phyloP scores from a whole-genome alignment of 2,888 invertebrate species.

The Orthosia incerta region DNA sequence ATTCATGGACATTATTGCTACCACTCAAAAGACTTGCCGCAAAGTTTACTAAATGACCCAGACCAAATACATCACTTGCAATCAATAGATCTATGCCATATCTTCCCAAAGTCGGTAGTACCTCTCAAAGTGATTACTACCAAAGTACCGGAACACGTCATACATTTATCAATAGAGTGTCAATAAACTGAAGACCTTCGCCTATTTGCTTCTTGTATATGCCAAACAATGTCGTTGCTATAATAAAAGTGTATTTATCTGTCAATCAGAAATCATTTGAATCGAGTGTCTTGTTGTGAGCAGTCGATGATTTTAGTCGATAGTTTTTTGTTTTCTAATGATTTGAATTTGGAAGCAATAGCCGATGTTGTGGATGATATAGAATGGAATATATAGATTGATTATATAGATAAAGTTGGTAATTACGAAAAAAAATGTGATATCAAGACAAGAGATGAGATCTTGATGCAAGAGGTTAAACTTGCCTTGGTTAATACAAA shows the following conservation, averaged over 20 bases:
- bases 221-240: slow-evolving; percentile 64
- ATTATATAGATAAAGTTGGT: neutral
- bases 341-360: slow-evolving; percentile 3
- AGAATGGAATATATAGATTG: neutral
- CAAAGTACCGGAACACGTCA: slow-evolving; percentile 34
- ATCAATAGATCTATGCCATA: slow-evolving; percentile 5
- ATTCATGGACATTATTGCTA: neutral
- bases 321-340: slow-evolving; percentile 21
- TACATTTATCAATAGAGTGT: slow-evolving; percentile 50
- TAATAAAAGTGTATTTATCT: slow-evolving; percentile 73
- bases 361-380: neutral
- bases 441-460: neutral
- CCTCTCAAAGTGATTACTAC: slow-evolving; percentile 33
- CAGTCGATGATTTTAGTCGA: slow-evolving; percentile 36
- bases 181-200: slow-evolving; percentile 56
- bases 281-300: slow-evolving; percentile 49
- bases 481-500: neutral
- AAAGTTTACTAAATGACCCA: neutral
- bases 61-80: neutral
- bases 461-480: too few species aligned
- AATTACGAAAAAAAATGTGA: neutral
- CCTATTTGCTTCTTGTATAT: slow-evolving; percentile 63
- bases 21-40: neutral
- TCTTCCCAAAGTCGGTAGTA: slow-evolving; percentile 21
- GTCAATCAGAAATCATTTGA: slow-evolving; percentile 73